These are phyloP conservation scores for Falco biarmicus DNA, from an alignment of 2,797 vertebrate species.

Conservation along the genomic window DNA sequence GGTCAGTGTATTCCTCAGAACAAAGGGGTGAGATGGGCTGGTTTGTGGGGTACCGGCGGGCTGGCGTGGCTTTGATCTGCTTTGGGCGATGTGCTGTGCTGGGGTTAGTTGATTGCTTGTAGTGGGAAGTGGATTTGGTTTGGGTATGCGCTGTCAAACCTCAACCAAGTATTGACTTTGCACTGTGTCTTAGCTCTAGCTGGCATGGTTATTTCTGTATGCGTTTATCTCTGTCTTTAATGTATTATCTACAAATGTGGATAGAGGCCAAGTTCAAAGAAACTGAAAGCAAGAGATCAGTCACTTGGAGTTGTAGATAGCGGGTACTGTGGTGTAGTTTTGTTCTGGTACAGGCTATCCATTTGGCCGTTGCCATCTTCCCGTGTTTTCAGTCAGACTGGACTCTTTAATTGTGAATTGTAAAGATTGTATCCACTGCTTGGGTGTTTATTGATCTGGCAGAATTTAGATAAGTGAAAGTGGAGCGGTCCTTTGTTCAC, in stretches of 20 bases:
- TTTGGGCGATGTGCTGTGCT: rapidly evolving
- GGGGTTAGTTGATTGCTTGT: not conserved
- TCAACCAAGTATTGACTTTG: not conserved
- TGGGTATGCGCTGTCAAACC: not conserved
- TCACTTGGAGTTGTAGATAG: not conserved
- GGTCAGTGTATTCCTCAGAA: rapidly evolving
- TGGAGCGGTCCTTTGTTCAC: conserved; percentile 3
- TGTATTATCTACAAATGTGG: not conserved
- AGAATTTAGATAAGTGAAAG: conserved; percentile 25
- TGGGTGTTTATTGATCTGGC: conserved; percentile 9
- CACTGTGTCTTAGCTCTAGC: rapidly evolving
- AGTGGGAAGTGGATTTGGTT: not conserved
- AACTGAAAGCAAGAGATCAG: conserved; percentile 3
- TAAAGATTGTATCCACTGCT: not conserved
- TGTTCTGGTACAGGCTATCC: not conserved
- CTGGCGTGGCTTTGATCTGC: not conserved
- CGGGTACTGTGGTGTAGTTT: rapidly evolving
- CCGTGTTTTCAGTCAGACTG: not conserved
- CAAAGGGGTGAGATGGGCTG: not conserved
- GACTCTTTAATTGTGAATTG: not conserved
- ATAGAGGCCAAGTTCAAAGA: not conserved
- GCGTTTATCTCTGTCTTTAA: not conserved
- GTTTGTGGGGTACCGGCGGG: not conserved
- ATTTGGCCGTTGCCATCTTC: rapidly evolving
- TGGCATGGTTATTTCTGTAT: not conserved